phyloP scores from a whole-genome alignment of 2,113 vertebrate genomes.

The Peromyscus maniculatus region DNA sequence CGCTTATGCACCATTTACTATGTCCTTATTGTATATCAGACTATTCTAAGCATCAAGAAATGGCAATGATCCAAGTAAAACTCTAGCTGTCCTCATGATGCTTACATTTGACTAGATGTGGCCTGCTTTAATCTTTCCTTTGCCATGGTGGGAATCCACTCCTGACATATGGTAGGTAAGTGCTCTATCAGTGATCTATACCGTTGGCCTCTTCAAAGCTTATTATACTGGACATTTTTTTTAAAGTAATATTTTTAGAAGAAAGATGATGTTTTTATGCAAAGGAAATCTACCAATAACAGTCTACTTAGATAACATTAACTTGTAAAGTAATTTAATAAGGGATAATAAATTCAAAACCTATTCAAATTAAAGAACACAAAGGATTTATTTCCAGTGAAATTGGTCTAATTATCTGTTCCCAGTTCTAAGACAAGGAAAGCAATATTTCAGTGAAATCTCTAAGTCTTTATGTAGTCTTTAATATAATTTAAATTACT shows the following conservation, averaged over 20 bases:
- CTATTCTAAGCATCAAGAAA: neutral
- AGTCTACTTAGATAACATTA: neutral
- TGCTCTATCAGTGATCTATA: neutral
- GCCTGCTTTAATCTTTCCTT: neutral
- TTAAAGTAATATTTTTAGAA: neutral
- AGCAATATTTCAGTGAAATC: neutral
- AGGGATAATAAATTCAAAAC: conserved; percentile 46
- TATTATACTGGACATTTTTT: neutral
- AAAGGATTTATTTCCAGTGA: conserved; percentile 32
- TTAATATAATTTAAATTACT: conserved; percentile 47
- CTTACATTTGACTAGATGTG: neutral
- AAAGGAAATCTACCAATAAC: neutral
- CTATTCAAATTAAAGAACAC: neutral
- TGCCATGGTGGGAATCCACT: neutral
- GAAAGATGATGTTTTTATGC: conserved; percentile 1
- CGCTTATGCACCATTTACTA: neutral
- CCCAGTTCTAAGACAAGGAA: conserved; percentile 41
- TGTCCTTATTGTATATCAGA: neutral
- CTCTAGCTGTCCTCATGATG: neutral
- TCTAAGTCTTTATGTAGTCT: conserved; percentile 23
- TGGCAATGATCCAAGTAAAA: neutral
- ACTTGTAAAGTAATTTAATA: conserved; percentile 12
- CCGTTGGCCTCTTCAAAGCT: too few species aligned
- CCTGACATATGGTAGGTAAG: neutral
- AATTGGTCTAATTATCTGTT: conserved; percentile 56